Evolutionary conservation across 2,797 vertebrate genomes (phyloP).

Genomic region (Apogon hyalosoma): DNA sequence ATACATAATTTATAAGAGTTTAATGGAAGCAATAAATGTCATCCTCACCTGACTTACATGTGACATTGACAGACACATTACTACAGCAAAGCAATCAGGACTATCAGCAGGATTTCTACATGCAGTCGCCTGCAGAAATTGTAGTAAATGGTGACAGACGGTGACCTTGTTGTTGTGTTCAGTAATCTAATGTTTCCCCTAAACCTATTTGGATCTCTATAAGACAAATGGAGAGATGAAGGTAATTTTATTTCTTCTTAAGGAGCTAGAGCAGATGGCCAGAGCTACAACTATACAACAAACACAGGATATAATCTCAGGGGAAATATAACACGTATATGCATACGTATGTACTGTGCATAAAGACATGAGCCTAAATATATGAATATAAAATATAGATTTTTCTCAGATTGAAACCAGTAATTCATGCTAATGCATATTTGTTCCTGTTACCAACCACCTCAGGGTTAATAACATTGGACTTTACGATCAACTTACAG

Average conservation of each 20-base stretch:
- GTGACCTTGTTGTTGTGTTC: conserved; percentile 69
- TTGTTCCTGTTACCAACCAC: not conserved
- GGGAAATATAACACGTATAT: conserved; percentile 33
- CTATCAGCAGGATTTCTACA: conserved; percentile 20
- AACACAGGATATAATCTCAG: conserved; percentile 40
- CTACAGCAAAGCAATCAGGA: conserved; percentile 42
- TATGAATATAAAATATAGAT: conserved; percentile 1
- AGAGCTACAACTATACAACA: conserved; percentile 8
- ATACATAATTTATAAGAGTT: conserved; percentile 76
- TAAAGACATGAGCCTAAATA: conserved; percentile 1
- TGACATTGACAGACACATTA: conserved; percentile 67
- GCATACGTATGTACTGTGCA: conserved; percentile 6
- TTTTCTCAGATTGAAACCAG: conserved; percentile 7
- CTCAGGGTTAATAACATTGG: conserved; percentile 8
- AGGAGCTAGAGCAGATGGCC: conserved; percentile 67
- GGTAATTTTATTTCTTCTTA: conserved; percentile 65
- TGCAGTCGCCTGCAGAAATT: conserved; percentile 48
- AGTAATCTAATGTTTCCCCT: conserved; percentile 68
- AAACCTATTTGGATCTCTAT: conserved; percentile 58
- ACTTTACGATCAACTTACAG: conserved; percentile 9
- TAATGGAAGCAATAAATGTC: conserved; percentile 76
- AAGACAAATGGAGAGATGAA: conserved; percentile 46
- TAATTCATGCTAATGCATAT: not conserved
- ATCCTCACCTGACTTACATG: conserved; percentile 56
- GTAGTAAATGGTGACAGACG: conserved; percentile 50